These are phyloP conservation scores for Heliconius nattereri DNA, from an alignment of 1,140 invertebrate genomes.

Conservation along the genomic window DNA sequence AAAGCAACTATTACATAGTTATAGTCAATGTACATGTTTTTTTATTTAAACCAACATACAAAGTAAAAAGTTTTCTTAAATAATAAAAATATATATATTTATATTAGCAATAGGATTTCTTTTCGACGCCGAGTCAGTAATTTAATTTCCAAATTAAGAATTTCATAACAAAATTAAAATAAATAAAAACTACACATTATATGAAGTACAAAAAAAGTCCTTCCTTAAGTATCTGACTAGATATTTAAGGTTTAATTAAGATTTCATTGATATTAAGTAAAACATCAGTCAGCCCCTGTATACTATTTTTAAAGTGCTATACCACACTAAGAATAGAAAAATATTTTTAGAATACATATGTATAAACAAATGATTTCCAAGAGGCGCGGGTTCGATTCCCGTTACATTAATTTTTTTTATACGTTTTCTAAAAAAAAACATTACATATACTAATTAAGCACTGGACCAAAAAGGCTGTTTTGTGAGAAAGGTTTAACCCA, in stretches of 20 bases:
- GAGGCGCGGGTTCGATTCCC: too few species aligned
- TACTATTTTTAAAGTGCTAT: too few species aligned
- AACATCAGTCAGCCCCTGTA: neutral
- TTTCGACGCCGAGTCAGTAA: neutral
- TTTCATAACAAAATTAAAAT: neutral
- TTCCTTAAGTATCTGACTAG: neutral
- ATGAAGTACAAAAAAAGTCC: neutral
- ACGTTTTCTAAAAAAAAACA: too few species aligned
- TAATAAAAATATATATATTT: neutral
- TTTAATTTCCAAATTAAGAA: neutral
- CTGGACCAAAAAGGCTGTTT: neutral
- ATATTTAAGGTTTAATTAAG: conserved; percentile 1
- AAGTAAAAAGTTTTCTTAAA: neutral
- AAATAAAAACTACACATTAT: neutral
- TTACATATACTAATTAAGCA: neutral
- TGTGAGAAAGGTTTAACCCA: neutral
- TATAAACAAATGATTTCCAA: too few species aligned
- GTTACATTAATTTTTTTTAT: too few species aligned
- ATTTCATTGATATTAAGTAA: conserved; percentile 5
- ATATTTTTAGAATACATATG: too few species aligned
- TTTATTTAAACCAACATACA: neutral
- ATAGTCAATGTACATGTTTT: neutral
- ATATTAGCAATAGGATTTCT: neutral
- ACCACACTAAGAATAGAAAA: too few species aligned
- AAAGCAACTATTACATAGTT: neutral